These are phyloP conservation scores for Rhamnusium bicolor DNA, from an alignment of 2,888 invertebrate species.

Conservation along the genomic window DNA sequence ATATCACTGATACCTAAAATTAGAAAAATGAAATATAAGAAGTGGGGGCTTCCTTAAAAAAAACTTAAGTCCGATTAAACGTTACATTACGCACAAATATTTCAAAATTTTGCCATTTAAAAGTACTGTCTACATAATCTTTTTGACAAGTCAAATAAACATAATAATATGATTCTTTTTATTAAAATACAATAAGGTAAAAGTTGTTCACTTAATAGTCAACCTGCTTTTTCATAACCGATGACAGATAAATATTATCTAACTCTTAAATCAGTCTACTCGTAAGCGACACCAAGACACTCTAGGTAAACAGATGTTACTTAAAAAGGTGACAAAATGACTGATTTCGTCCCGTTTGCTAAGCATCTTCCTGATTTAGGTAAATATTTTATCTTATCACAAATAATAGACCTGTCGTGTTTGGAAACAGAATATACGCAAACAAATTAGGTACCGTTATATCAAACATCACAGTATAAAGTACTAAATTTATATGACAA, in stretches of 20 bases:
- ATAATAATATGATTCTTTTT: too few relatives aligned
- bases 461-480: too few relatives aligned
- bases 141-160: too few relatives aligned
- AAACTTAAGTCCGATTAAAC: too few relatives aligned
- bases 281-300: conserved; percentile 10
- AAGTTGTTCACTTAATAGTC: neutral
- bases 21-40: too few relatives aligned
- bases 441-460: too few relatives aligned
- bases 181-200: neutral
- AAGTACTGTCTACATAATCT: too few relatives aligned
- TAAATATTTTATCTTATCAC: conserved; percentile 19
- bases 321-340: conserved; percentile 8
- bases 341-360: neutral
- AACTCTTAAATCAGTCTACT: conserved; percentile 9
- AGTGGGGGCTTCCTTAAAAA: too few relatives aligned
- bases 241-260: conserved; percentile 21
- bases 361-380: conserved; percentile 15
- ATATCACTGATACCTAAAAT: too few relatives aligned
- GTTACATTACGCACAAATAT: too few relatives aligned
- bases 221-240: conserved; percentile 1
- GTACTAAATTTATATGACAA: too few relatives aligned
- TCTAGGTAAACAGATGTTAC: conserved; percentile 19
- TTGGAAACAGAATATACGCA: neutral
- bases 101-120: too few relatives aligned
- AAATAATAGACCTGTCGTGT: neutral